Percentiles rank a stretch among this genome's conserved stretches.
phyloP scores from a whole-genome alignment of 2,888 invertebrate genomes.

The Stenodema calcarata region DNA sequence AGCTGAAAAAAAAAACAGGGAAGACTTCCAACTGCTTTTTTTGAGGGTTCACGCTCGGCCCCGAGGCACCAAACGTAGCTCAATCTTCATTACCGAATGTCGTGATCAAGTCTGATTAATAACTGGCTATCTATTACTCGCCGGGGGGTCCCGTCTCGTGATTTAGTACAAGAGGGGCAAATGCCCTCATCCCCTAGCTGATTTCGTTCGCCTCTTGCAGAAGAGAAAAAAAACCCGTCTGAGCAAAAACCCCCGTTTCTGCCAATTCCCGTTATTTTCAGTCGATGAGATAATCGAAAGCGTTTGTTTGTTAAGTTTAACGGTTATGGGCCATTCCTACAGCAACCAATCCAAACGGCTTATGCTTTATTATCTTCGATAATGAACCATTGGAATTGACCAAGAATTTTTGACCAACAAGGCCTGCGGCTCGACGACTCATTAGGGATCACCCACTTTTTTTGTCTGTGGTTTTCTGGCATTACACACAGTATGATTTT shows the following conservation, averaged over 20 bases:
- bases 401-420: no score
- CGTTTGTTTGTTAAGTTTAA: neutral
- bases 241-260: neutral
- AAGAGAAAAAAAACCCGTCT: neutral
- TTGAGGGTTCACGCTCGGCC: neutral
- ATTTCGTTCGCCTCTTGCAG: neutral
- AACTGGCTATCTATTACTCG: constrained; percentile 35
- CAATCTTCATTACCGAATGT: constrained; percentile 41
- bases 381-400: no score
- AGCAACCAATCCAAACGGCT: no score
- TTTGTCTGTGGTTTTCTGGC: no score
- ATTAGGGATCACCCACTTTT: no score
- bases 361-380: no score
- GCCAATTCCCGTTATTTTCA: neutral
- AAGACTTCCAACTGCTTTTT: neutral
- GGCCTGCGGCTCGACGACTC: no score
- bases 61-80: neutral
- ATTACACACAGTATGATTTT: no score
- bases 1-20: neutral
- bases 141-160: neutral
- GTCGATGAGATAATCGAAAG: neutral
- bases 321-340: neutral
- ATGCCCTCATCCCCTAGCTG: neutral
- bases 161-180: neutral
- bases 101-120: constrained; percentile 40